Evolutionary conservation across 2,797 vertebrate genomes (phyloP).

Genomic region (Novumbra hubbsi): DNA sequence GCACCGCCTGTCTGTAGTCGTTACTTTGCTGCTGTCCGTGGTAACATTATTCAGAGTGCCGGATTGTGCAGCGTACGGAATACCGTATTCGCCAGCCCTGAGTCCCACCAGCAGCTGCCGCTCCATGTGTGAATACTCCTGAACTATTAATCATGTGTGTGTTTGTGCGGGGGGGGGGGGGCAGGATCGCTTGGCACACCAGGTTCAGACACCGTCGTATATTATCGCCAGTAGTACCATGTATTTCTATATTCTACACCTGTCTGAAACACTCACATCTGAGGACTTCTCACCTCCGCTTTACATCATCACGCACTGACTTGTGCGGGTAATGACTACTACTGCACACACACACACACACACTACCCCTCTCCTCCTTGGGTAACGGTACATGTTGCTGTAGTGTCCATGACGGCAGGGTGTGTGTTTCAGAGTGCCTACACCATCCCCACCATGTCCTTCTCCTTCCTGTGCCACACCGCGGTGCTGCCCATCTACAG

Average conservation of each 20-base stretch:
- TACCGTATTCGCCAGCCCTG: background rate
- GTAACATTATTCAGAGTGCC: conserved; percentile 42
- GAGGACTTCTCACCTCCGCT: conserved; percentile 3
- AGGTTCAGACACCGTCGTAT: background rate
- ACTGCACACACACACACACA: conserved; percentile 5
- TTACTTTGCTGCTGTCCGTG: conserved; percentile 9
- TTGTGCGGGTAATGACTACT: conserved; percentile 18
- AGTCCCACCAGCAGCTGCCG: conserved; percentile 28
- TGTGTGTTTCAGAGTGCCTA: conserved; percentile 84
- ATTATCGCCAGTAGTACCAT: background rate
- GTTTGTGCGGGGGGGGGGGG: background rate
- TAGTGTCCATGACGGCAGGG: conserved; percentile 42
- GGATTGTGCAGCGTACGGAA: conserved; percentile 13
- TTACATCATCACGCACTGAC: conserved; percentile 16
- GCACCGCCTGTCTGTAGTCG: background rate
- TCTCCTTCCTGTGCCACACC: conserved; percentile 97
- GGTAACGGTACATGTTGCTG: conserved; percentile 38
- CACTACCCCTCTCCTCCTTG: background rate
- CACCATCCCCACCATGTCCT: conserved; percentile 92
- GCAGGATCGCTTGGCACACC: conserved; percentile 8
- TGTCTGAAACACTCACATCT: background rate
- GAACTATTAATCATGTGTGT: background rate
- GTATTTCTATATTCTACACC: conserved; percentile 5
- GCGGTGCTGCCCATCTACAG: conserved; percentile 93
- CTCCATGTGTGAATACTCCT: conserved; percentile 32